Evolutionary conservation across 2,113 vertebrate genomes (phyloP), one percentile per base, ranked within the genome.

Genomic region (Megatriorchis doriae): DNA sequence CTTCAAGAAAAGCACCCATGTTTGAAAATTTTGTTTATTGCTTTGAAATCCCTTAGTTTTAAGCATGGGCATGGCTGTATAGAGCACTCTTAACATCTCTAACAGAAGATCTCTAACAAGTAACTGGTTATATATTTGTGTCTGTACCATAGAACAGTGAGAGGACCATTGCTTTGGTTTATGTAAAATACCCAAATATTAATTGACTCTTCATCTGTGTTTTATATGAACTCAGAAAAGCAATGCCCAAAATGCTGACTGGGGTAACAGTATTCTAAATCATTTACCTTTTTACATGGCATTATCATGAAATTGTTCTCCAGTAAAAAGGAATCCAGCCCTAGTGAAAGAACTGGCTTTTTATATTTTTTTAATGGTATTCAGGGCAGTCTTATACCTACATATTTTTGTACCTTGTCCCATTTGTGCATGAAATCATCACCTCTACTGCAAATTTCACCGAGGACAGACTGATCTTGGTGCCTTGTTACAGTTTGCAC

Each of bases 1-100:
- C 93, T 94, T 94, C 70, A 90, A 74, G 48, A 86, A 90, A 81
- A 87, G 83, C 89, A 96, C n/a, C 86, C 88, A 86, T n/a, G 9
- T 91, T 93, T 91, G 86, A 93, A 95, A 71, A 55, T 86, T 48
- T 43, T 85, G 68, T 72, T 91, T 95, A 89, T 66, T 90, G 47
- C 68, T 86, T 59, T 55, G 62, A 88, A 88, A 65, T 88, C 13
- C 13, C 45, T 71, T 93, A 20, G 40, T 87, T 92, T 50, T 75
- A 90, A 81, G 61, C 52, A 34, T 72, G 66, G 34, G 8, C 52
- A n/a, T 93, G 67, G 23, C 71, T 2, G 3, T 79, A 29, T 72
- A 77, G 86, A 81, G 36, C 48, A n/a, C 45, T 79, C 7, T 81
- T 77, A 63, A 48, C 19, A 50, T 80, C 45, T 88, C 32, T 83